These are phyloP conservation scores for Nipponacmea schrenckii DNA, from an alignment of 2,888 invertebrate genomes.

Conservation along the genomic window DNA sequence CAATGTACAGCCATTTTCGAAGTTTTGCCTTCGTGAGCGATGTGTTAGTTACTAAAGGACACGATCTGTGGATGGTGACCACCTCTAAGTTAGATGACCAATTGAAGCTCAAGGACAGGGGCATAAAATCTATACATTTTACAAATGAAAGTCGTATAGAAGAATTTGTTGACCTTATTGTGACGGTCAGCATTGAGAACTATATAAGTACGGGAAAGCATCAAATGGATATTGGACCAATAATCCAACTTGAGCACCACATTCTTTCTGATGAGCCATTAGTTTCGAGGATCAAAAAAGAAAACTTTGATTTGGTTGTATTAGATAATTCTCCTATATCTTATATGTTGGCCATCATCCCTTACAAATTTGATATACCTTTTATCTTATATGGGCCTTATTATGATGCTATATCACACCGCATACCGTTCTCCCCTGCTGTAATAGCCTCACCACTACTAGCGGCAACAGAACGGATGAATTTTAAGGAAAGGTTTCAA, in stretches of 20 bases:
- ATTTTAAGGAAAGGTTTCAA: constrained; percentile 20
- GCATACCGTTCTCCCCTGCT: constrained; percentile 21
- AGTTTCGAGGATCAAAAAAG: constrained; percentile 11
- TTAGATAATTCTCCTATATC: constrained; percentile 23
- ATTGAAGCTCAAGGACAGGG: not conserved
- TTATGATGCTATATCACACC: constrained; percentile 14
- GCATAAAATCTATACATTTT: not conserved
- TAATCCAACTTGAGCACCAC: not conserved
- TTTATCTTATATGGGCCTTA: constrained; percentile 23
- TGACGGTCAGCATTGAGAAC: too few relatives aligned
- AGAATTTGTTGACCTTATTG: not conserved
- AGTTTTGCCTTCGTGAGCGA: not conserved
- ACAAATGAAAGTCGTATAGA: not conserved
- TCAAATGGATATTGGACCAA: not conserved
- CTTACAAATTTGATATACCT: constrained; percentile 23
- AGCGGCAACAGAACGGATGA: constrained; percentile 18
- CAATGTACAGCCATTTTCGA: not conserved
- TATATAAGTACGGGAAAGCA: not conserved
- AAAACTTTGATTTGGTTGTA: constrained; percentile 26
- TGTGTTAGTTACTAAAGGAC: not conserved
- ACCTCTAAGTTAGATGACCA: not conserved
- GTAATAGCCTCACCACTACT: constrained; percentile 16
- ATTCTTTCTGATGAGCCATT: constrained; percentile 18
- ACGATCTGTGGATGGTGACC: not conserved
- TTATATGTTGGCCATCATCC: constrained; percentile 21